A percentile compares a stretch with the other conserved stretches of the same genome.
These are phyloP conservation scores for Heliconius melpomene DNA, from an alignment of 1,140 invertebrate species.

Conservation along the genomic window DNA sequence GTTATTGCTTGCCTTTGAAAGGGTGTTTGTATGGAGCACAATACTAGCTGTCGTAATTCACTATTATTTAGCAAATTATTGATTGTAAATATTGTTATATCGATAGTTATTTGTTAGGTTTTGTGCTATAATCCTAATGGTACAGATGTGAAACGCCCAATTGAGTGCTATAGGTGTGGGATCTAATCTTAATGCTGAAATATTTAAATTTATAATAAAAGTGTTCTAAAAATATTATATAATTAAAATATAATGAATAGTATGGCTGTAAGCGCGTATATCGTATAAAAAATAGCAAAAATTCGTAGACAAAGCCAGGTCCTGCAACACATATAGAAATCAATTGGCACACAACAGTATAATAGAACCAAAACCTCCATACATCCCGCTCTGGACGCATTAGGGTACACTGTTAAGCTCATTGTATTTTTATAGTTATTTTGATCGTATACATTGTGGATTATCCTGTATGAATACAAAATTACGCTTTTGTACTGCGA, in stretches of 20 bases:
- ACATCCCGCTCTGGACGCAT: conserved; percentile 3
- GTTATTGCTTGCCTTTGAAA: conserved; percentile 68
- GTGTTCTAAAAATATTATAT: too few species aligned
- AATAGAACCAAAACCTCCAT: conserved; percentile 3
- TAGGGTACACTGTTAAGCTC: neutral
- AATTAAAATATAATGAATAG: too few species aligned
- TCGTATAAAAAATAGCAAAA: neutral
- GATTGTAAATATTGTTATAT: conserved; percentile 16
- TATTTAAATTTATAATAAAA: too few species aligned
- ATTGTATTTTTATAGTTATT: conserved; percentile 15
- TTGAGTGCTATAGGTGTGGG: neutral
- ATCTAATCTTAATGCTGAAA: neutral
- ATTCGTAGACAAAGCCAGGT: neutral
- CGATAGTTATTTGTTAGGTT: neutral
- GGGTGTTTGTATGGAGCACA: conserved; percentile 31
- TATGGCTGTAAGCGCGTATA: too few species aligned
- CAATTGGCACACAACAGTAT: conserved; percentile 1
- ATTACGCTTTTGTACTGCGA: conserved; percentile 3
- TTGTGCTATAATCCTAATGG: neutral
- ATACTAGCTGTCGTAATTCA: neutral
- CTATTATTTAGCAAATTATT: conserved; percentile 9
- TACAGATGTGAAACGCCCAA: neutral
- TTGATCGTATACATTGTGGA: conserved; percentile 15
- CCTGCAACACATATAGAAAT: neutral
- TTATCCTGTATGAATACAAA: conserved; percentile 8